Conservation (phyloP, 2,797 vertebrate species). For the Catamblyrhynchus diadema region DNA sequence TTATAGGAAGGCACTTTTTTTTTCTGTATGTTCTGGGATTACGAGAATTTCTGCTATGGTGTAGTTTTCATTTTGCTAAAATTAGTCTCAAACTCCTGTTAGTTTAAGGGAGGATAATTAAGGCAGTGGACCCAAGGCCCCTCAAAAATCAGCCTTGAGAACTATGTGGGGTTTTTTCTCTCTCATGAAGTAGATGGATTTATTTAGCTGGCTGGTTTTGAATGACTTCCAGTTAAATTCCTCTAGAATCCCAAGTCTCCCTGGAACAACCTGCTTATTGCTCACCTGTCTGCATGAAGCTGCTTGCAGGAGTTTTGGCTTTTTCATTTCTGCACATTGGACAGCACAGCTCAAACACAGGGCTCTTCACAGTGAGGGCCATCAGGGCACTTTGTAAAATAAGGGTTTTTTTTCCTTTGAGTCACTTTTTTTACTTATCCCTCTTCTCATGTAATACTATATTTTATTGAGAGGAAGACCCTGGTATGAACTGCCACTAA, state of each 20-base stretch:
- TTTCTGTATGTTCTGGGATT: neutral
- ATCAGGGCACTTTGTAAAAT: too few relatives aligned
- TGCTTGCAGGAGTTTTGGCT: neutral
- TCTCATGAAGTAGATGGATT: neutral
- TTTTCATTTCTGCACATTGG: neutral
- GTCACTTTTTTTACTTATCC: neutral
- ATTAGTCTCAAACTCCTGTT: neutral
- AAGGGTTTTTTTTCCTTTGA: neutral
- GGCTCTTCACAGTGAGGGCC: neutral
- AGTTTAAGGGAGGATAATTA: neutral
- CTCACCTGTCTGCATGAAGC: neutral
- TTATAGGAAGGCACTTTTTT: neutral
- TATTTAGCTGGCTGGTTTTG: neutral
- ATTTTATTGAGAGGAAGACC: neutral
- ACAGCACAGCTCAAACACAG: fast-evolving
- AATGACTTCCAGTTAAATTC: neutral
- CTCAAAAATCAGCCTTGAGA: neutral
- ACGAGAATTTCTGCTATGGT: neutral
- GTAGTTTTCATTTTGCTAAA: neutral
- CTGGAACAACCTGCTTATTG: neutral
- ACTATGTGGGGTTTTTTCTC: fast-evolving
- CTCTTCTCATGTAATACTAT: neutral
- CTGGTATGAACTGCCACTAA: neutral
- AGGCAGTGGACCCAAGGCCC: neutral
- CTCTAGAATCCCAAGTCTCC: neutral